A percentile compares a stretch with the other conserved stretches of the same genome.
Evolutionary conservation across 2,113 vertebrate species (phyloP).

Genomic region (Dasypus novemcinctus): DNA sequence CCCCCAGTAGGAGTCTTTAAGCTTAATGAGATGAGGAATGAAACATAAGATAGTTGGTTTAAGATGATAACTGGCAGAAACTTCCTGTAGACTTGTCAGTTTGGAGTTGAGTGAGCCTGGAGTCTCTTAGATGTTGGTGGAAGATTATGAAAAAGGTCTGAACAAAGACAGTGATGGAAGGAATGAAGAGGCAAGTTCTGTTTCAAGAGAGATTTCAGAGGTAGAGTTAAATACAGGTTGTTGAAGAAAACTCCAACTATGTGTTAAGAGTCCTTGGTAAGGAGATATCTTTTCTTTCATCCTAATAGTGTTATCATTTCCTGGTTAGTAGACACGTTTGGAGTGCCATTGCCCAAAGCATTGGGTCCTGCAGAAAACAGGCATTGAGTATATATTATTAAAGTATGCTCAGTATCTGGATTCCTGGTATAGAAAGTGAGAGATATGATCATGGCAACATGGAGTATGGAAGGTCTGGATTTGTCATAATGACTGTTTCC

Average conservation of each 20-base stretch:
- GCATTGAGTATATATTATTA: fast-evolving
- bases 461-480: background rate
- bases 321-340: background rate
- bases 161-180: background rate
- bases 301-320: background rate
- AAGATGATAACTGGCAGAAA: background rate
- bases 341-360: background rate
- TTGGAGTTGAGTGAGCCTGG: background rate
- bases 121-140: background rate
- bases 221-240: background rate
- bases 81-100: background rate
- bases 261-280: background rate
- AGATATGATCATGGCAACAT: background rate
- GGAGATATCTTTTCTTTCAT: background rate
- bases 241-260: background rate
- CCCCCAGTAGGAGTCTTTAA: background rate
- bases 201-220: background rate
- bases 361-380: background rate
- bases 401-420: background rate
- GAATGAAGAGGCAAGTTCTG: background rate
- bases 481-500: background rate
- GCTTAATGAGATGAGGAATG: background rate
- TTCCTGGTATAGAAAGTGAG: background rate
- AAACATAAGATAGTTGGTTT: background rate
- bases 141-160: background rate